Conservation (phyloP, 2,113 vertebrate genomes). For the Chaetorhynchus papuensis region DNA sequence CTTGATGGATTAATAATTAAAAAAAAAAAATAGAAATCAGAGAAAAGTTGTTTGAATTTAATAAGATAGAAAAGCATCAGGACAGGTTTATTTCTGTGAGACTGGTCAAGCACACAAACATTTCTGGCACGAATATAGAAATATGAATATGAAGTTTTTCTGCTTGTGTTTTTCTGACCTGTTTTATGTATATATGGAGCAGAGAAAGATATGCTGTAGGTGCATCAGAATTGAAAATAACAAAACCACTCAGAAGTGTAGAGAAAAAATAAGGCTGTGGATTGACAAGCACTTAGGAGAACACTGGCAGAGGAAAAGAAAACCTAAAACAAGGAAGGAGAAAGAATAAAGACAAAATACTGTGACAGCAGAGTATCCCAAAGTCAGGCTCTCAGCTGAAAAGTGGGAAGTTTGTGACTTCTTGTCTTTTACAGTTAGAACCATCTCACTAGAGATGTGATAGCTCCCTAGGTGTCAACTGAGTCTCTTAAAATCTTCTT, state of each 20-base stretch:
- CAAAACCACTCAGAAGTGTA: not conserved
- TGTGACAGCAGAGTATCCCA: not conserved
- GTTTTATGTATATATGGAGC: not conserved
- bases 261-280: not conserved
- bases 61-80: not conserved
- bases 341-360: not conserved
- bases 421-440: not conserved
- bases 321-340: not conserved
- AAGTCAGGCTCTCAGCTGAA: not conserved
- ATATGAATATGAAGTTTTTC: not conserved
- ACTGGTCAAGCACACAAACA: not conserved
- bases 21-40: not conserved
- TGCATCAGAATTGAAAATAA: not conserved
- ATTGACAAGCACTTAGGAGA: not conserved
- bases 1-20: not conserved
- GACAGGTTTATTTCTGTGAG: not conserved
- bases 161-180: not conserved
- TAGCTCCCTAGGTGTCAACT: not conserved
- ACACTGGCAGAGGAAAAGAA: not conserved
- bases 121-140: not conserved
- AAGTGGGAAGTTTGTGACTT: not conserved
- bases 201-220: not conserved
- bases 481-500: not conserved
- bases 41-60: not conserved
- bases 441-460: not conserved